Percentiles rank a stretch among this genome's conserved stretches.
Conservation (phyloP, 2,888 invertebrate species). For the Uropetala carovei region DNA sequence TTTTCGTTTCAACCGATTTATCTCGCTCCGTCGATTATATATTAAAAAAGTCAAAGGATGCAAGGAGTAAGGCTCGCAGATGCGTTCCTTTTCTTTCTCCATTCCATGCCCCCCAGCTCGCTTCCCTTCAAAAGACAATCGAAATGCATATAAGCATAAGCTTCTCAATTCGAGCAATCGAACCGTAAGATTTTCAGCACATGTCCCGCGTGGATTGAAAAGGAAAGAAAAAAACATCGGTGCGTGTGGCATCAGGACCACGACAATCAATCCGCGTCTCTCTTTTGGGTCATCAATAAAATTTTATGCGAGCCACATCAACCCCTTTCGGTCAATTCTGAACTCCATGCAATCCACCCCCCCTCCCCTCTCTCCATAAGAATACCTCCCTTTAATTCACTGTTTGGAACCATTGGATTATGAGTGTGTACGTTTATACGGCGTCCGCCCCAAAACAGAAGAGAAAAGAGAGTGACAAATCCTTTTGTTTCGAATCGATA, state of each 20-base stretch:
- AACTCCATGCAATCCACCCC: neutral
- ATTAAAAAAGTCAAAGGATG: neutral
- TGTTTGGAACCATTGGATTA: slow-evolving; percentile 60
- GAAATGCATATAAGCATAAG: neutral
- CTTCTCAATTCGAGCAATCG: neutral
- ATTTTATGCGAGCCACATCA: slow-evolving; percentile 42
- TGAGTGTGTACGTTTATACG: slow-evolving; percentile 34
- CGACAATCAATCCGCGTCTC: neutral
- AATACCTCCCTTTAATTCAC: slow-evolving; percentile 40
- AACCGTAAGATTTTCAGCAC: slow-evolving; percentile 4
- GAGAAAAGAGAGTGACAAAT: slow-evolving; percentile 1
- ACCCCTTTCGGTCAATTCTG: slow-evolving; percentile 36
- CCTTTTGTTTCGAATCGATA: slow-evolving; percentile 61
- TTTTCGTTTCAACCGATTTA: neutral
- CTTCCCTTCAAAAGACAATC: neutral
- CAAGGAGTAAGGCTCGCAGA: neutral
- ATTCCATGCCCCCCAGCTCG: neutral
- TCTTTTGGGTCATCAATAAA: neutral
- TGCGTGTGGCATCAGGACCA: too few species aligned
- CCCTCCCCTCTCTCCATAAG: neutral
- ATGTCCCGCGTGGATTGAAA: neutral
- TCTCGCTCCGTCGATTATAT: neutral
- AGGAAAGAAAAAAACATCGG: too few species aligned
- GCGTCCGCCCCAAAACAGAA: slow-evolving; percentile 34
- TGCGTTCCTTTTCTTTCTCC: neutral